A percentile compares a stretch with the other conserved stretches of the same genome.
Evolutionary conservation across 2,113 vertebrate species (phyloP).

Genomic region (Zapornia atra): DNA sequence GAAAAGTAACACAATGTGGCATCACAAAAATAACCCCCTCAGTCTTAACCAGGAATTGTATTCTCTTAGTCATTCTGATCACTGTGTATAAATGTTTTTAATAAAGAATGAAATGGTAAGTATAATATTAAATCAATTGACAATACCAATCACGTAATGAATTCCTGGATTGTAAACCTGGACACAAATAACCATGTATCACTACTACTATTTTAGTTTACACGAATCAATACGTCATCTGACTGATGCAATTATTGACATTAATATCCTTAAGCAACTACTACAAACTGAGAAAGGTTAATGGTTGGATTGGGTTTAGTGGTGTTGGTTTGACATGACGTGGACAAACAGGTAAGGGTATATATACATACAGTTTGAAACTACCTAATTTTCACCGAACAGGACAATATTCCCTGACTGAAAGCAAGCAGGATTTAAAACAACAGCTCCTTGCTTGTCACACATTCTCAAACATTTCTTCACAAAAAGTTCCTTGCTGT

Average conservation of each 20-base stretch:
- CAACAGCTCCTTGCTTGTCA: background rate
- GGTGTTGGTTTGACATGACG: background rate
- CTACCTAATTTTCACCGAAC: background rate
- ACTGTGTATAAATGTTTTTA: background rate
- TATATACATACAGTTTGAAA: background rate
- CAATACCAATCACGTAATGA: background rate
- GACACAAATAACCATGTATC: background rate
- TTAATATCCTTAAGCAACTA: background rate
- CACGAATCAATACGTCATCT: background rate
- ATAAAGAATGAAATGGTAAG: background rate
- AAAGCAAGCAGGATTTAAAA: background rate
- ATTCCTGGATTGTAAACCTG: background rate
- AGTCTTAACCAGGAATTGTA: background rate
- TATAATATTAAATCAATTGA: background rate
- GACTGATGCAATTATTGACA: background rate
- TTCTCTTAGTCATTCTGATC: background rate
- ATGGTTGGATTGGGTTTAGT: background rate
- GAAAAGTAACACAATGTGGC: background rate
- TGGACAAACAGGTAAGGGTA: background rate
- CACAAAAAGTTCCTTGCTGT: background rate
- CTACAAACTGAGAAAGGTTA: background rate
- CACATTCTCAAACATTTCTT: background rate
- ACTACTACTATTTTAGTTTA: background rate
- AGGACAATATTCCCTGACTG: background rate
- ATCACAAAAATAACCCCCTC: background rate